Evolutionary conservation across 2,113 vertebrate genomes (phyloP), one percentile per base, ranked within the genome.

Genomic region (Chascanopsetta lugubris): DNA sequence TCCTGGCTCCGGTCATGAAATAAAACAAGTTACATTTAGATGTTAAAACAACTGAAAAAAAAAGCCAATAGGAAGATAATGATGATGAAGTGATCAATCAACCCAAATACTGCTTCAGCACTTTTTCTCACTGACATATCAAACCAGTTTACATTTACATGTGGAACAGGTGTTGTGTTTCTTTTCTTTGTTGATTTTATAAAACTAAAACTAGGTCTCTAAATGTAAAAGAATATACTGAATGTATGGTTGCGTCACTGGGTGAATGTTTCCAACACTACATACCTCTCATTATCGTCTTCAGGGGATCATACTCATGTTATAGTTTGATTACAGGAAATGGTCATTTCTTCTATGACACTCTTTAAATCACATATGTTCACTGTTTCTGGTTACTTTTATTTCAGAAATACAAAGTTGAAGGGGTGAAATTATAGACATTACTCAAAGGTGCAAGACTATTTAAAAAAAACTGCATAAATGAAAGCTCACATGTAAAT

Each of bases 201-300:
- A 56, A 58, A 42, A 36, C 9, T 36, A 8, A 27, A 18, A 30
- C n/a, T 5, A 13, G 5, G 43, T 27, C 29, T 34, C 8, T 20
- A 8, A 1, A 1, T 21, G n/a, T 32, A 24, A 43, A 7, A n/a
- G 8, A 5, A 30, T 20, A 12, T 22, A 20, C 20, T 11, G 1
- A 11, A 9, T 51, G 4, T 6, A 24, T 32, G 38, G 8, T 36
- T 27, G 27, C 15, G 36, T 18, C 18, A 5, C 13, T 46, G 43
- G 29, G 8, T 55, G 10, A 54, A 56, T 38, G 50, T 75, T 59
- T 69, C 24, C 22, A 70, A 56, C 68, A 69, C 79, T 56, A 50
- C 55, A 42, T 46, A 61, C 58, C 25, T 75, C 54, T 42, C 11
- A 10, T 8, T 57, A 10, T 12, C n/a, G 38, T 42, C 38, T 42